Percentiles rank a stretch among this genome's conserved stretches.
These are phyloP conservation scores for Eubasilissa splendida DNA, from an alignment of 2,888 invertebrate genomes.

Conservation along the genomic window DNA sequence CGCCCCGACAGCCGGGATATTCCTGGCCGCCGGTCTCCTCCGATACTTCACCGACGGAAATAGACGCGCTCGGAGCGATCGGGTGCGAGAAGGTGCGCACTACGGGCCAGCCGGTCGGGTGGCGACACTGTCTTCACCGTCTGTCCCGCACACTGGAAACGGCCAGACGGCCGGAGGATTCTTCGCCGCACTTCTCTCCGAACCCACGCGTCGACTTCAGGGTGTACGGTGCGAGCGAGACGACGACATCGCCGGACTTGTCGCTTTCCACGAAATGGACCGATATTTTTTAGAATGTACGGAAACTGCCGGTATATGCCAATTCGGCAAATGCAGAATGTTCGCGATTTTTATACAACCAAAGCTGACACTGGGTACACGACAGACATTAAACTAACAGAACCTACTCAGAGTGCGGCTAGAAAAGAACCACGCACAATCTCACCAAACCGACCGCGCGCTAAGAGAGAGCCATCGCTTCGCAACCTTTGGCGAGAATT, in stretches of 20 bases:
- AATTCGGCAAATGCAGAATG: too few species aligned
- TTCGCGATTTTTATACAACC: too few species aligned
- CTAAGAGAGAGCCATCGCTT: not conserved
- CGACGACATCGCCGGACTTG: not conserved
- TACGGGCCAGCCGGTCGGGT: slow-evolving; percentile 2
- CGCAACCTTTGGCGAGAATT: slow-evolving; percentile 9
- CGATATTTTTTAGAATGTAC: not conserved
- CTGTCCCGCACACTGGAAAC: not conserved
- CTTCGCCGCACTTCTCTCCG: not conserved
- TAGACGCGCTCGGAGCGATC: slow-evolving; percentile 43
- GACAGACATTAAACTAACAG: too few species aligned
- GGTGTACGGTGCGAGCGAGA: not conserved
- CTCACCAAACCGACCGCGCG: too few species aligned
- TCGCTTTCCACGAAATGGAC: not conserved
- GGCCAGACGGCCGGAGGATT: not conserved
- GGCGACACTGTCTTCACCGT: slow-evolving; percentile 11
- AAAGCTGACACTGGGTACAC: too few species aligned
- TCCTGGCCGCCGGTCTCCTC: slow-evolving; percentile 64
- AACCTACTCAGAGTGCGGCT: too few species aligned
- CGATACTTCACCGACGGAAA: slow-evolving; percentile 64
- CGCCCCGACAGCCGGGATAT: slow-evolving; percentile 48
- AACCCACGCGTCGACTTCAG: slow-evolving; percentile 1
- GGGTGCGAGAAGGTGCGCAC: slow-evolving; percentile 35
- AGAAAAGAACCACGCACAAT: too few species aligned
- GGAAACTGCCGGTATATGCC: too few species aligned